Base-by-base conservation (phyloP, 1,140 invertebrate species). In the Drosophila sp. region DNA sequence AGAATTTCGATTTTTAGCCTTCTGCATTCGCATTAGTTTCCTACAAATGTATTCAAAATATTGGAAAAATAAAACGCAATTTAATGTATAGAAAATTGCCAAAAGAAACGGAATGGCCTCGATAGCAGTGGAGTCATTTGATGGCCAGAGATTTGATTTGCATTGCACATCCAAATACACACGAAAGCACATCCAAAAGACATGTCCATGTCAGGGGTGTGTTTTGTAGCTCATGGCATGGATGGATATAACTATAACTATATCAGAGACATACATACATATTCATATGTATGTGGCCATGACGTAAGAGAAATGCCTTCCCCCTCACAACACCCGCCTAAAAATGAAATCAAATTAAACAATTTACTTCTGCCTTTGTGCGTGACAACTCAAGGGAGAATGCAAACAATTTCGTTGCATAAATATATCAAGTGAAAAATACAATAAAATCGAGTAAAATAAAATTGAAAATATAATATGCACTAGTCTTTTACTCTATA, bases 311-410 rank as follows among this genome's bases (percentile, higher is more conserved):
- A 27, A 11, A 4, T 17, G 30, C 4, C 2, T 30, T 38, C 35
- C 35, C 7, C 33, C 8, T 6, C 33, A 35, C 5, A 8, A 2
- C 33, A 8, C 35, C 4, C 65, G 56, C 72, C 67, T 50, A 65
- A 69, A 44, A 65, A 38, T 79, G 58, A 89, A 90, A 89, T 89
- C 85, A 89, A 89, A 89, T 89, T 89, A 89, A 90, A 89, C 84
- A 89, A 90, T 90, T 90, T 89, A 78, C 77, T 84, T 84, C 63
- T 74, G 77, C 80, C 85, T 84, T 90, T 89, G 85, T 89, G 84
- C 84, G 84, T 89, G 84, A 89, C 84, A 89, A 81, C 84, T 89
- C 84, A 90, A 89, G 84, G 84, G 84, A 89, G 73, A 89, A 89
- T 72, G 76, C 84, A 84, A 84, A 87, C 80, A 80, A 80, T 74